phyloP scores from a whole-genome alignment of 2,888 invertebrate genomes.

The Nebria brevicollis region DNA sequence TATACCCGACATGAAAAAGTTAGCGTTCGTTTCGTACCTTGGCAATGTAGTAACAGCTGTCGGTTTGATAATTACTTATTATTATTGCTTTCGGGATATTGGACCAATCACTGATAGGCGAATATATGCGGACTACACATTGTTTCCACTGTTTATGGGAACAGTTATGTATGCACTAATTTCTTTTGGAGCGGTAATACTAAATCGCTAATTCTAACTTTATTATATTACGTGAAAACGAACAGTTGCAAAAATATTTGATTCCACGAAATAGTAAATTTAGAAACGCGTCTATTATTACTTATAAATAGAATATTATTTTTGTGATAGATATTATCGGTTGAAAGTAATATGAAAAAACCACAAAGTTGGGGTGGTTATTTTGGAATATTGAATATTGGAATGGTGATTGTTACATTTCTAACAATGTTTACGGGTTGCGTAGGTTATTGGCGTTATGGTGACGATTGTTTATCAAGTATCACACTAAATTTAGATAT shows the following conservation, averaged over 20 bases:
- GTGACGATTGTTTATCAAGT: slow-evolving; percentile 4
- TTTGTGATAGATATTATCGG: background rate
- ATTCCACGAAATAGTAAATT: too few relatives aligned
- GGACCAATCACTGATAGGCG: background rate
- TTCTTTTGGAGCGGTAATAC: background rate
- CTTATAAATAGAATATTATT: slow-evolving; percentile 6
- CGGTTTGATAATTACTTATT: slow-evolving; percentile 14
- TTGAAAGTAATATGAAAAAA: slow-evolving; percentile 20
- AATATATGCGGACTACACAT: background rate
- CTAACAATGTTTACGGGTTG: slow-evolving; percentile 22
- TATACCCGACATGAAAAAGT: slow-evolving; percentile 17
- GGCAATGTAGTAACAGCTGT: slow-evolving; percentile 16
- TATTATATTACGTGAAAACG: too few relatives aligned
- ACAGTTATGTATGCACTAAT: background rate
- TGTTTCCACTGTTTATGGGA: background rate
- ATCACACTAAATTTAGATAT: slow-evolving; percentile 28
- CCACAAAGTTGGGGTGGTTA: background rate
- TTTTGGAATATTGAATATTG: slow-evolving; percentile 20
- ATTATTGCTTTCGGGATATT: slow-evolving; percentile 15
- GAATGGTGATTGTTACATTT: slow-evolving; percentile 1
- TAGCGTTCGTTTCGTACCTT: slow-evolving; percentile 13
- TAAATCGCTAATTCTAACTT: too few relatives aligned
- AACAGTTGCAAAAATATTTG: too few relatives aligned
- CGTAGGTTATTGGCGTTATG: slow-evolving; percentile 31
- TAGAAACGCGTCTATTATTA: too few relatives aligned